These are phyloP conservation scores for Cancer borealis DNA, from an alignment of 2,888 invertebrate genomes.

Conservation along the genomic window DNA sequence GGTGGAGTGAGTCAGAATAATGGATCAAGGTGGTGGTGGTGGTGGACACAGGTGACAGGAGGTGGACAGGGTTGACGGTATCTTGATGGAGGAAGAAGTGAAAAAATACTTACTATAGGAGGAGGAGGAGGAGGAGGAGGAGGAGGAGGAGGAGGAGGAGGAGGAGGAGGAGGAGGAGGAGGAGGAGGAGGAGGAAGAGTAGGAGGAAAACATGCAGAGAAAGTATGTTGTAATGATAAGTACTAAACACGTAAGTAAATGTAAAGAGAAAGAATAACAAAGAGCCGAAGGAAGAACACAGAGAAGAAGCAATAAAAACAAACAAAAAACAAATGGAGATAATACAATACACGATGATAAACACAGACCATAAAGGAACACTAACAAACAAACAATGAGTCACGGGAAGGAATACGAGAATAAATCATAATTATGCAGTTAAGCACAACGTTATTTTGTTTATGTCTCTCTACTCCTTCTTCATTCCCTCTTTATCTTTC, in stretches of 20 bases:
- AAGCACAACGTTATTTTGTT: not conserved
- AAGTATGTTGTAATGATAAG: not conserved
- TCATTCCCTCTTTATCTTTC: not conserved
- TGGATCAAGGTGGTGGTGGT: not conserved
- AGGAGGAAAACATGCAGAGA: not conserved
- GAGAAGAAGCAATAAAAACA: not conserved
- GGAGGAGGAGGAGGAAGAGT: not conserved
- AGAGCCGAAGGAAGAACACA: not conserved
- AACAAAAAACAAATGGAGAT: not conserved
- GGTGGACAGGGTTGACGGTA: not conserved
- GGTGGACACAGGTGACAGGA: not conserved
- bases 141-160: not conserved
- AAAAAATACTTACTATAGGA: not conserved
- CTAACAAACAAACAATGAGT: not conserved
- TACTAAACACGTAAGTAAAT: not conserved
- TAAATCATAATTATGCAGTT: not conserved
- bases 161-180: not conserved
- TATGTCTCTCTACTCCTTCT: not conserved
- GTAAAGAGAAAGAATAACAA: not conserved
- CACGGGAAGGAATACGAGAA: not conserved
- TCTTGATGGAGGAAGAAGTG: not conserved
- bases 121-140: not conserved
- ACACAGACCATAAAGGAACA: not conserved
- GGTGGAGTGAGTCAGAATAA: slow-evolving; percentile 20
- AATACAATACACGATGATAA: not conserved